Percentiles rank a stretch among this genome's conserved stretches.
phyloP scores from a whole-genome alignment of 1,140 invertebrate genomes.

The Euschistus heros region DNA sequence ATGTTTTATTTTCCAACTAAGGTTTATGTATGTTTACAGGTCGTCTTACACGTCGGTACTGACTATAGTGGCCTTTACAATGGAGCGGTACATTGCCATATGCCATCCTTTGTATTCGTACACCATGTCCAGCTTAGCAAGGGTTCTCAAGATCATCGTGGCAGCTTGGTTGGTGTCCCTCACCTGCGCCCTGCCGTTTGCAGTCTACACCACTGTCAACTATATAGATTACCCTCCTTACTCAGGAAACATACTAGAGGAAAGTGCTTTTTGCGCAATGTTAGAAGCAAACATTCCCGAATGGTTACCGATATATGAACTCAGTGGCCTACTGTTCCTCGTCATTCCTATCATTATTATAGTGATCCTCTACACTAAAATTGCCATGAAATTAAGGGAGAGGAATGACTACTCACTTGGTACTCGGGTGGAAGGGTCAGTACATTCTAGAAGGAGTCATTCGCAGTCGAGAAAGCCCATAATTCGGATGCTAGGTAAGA shows the following conservation, averaged over 20 bases:
- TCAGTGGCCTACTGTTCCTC: constrained; percentile 75
- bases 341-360: constrained; percentile 70
- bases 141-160: constrained; percentile 69
- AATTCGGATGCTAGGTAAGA: constrained; percentile 70
- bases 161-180: constrained; percentile 67
- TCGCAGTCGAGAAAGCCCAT: constrained; percentile 60
- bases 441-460: constrained; percentile 43
- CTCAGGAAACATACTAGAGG: constrained; percentile 32
- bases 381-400: constrained; percentile 49
- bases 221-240: constrained; percentile 26
- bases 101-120: constrained; percentile 76
- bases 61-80: constrained; percentile 79
- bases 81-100: constrained; percentile 82
- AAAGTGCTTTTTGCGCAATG: constrained; percentile 70
- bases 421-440: constrained; percentile 29
- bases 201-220: constrained; percentile 35
- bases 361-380: constrained; percentile 60
- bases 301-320: constrained; percentile 57
- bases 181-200: constrained; percentile 67
- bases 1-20: no score
- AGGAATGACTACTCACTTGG: constrained; percentile 45
- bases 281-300: constrained; percentile 43
- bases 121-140: constrained; percentile 64
- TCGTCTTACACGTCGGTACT: constrained; percentile 82
- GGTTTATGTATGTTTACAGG: constrained; percentile 19